A percentile compares a stretch with the other conserved stretches of the same genome.
Conservation (phyloP, 1,140 invertebrate species). For the Phymastichus coffea region DNA sequence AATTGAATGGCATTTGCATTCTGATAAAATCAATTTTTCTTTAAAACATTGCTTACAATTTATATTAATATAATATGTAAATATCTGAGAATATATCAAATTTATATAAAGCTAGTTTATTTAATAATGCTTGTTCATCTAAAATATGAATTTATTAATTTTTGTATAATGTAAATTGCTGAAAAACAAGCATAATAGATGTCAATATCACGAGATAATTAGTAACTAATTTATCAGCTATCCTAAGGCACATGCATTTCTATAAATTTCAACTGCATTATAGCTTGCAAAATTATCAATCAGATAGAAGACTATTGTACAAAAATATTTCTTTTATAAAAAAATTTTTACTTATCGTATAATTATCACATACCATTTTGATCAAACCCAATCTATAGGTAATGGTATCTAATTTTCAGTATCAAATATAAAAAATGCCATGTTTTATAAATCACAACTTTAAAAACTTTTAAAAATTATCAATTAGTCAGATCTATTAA, state of each 20-base stretch:
- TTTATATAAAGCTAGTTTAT: too few relatives aligned
- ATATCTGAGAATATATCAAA: too few relatives aligned
- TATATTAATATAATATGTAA: too few relatives aligned
- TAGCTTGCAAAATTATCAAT: conserved; percentile 10
- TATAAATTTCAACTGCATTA: background rate
- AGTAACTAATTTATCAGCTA: conserved; percentile 5
- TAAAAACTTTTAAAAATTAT: background rate
- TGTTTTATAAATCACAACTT: background rate
- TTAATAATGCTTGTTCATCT: too few relatives aligned
- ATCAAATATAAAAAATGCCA: background rate
- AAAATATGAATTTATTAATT: background rate
- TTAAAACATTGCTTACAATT: too few relatives aligned
- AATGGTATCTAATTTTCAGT: background rate
- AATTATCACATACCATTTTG: conserved; percentile 8
- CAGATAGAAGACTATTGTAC: conserved; percentile 2
- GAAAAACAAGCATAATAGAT: background rate
- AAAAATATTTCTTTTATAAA: conserved; percentile 14
- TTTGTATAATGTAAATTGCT: background rate
- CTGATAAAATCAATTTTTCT: too few relatives aligned
- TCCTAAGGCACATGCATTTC: conserved; percentile 9
- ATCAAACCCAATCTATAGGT: background rate
- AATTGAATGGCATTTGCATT: too few relatives aligned
- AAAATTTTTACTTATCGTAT: background rate
- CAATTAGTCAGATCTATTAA: background rate
- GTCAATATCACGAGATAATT: background rate